These are phyloP conservation scores for Thalassaphorura encarpata DNA, from an alignment of 1,140 invertebrate species.

Conservation along the genomic window DNA sequence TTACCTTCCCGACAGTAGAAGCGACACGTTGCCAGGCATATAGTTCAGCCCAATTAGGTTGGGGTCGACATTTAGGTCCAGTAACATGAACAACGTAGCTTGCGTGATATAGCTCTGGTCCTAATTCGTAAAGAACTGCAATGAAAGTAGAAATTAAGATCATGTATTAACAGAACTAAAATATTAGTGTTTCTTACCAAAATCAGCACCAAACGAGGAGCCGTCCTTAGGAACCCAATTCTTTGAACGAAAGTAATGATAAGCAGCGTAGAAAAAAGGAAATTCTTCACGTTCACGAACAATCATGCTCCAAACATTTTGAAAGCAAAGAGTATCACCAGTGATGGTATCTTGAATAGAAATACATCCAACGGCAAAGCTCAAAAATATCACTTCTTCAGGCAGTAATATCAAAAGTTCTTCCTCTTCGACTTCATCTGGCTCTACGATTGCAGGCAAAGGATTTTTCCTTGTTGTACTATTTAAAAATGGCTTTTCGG, in stretches of 20 bases:
- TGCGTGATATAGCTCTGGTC: constrained; percentile 25
- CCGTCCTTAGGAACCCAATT: constrained; percentile 32
- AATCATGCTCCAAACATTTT: constrained; percentile 17
- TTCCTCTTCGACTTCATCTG: constrained; percentile 3
- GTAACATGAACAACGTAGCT: constrained; percentile 25
- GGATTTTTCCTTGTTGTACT: not conserved
- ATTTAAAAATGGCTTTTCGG: not conserved
- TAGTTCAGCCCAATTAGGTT: constrained; percentile 23
- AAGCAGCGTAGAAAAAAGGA: constrained; percentile 25
- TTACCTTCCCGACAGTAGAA: constrained; percentile 20
- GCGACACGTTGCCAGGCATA: constrained; percentile 22
- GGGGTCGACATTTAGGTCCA: constrained; percentile 11
- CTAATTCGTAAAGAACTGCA: constrained; percentile 27
- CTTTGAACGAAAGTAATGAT: constrained; percentile 29
- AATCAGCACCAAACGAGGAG: constrained; percentile 16
- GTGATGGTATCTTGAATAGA: constrained; percentile 9
- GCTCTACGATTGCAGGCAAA: not conserved
- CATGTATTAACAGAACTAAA: not conserved
- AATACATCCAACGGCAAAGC: constrained; percentile 28
- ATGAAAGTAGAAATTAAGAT: constrained; percentile 1
- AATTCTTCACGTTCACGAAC: constrained; percentile 22
- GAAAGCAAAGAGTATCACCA: constrained; percentile 10
- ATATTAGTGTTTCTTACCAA: constrained; percentile 16
- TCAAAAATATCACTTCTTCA: constrained; percentile 31
- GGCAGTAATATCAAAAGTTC: constrained; percentile 27